Base-by-base conservation (phyloP, 2,888 invertebrate species). In the Pseudococcus longispinus region DNA sequence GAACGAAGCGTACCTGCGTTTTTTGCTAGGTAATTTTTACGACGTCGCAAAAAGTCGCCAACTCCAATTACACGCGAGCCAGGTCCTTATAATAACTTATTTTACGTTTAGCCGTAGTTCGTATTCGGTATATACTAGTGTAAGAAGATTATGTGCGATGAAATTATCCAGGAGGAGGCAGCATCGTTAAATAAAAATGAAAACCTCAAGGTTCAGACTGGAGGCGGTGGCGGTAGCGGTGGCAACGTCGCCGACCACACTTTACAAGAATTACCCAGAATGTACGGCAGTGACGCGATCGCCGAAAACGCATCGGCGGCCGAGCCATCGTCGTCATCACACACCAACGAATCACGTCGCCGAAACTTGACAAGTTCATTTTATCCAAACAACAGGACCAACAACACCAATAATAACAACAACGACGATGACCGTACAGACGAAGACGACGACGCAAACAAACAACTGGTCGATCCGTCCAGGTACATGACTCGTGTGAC, bases 141-240 rank as follows among this genome's bases (percentile, higher is more conserved):
- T 65, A 65, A 65, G 26, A 65, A 26, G 65, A 65, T 65, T 65
- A 65, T 65, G 65, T 26, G 65, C 65, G 65, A 65, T 65, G 65
- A 65, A 26, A 65, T 65, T 26, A 23, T 0, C 20, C 65, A 13
- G 26, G 26, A 65, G 4, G 26, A 65, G 65, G 65, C 26, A 26
- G 20, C n/a, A 15, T 26, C 51, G 4, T n/a, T 51, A 5, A 51
- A 26, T 65, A 65, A 65, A 65, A 65, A 23, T 6, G 65, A 65
- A 65, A 65, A 23, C 26, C 13, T 65, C 65, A 26, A 26, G 26
- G 26, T 3, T 65, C 65, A 65, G 9, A 11, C 15, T 11, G 26
- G 26, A 23, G 13, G 20, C 11, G 26, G 60, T 9, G 60, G 60
- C 20, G 5, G 20, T 1, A 20, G 60, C 60, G 5, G 8, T 8